phyloP scores from a whole-genome alignment of 2,888 invertebrate species.

The Petrolisthes cinctipes region DNA sequence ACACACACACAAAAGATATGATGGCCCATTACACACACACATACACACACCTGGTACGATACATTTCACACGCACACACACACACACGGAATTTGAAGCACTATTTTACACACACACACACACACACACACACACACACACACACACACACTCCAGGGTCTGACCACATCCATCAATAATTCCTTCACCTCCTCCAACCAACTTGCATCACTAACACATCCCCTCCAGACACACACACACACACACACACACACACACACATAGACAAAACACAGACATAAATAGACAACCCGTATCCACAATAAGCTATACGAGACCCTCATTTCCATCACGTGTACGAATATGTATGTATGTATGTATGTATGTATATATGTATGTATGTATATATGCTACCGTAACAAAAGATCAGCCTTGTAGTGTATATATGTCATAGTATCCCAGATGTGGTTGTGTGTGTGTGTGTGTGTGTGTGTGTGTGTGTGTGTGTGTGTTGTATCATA shows the following conservation, averaged over 20 bases:
- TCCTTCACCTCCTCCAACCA: not conserved
- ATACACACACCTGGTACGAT: not conserved
- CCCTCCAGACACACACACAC: not conserved
- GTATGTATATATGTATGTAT: not conserved
- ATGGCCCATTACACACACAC: not conserved
- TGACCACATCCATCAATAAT: not conserved
- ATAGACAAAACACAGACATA: not conserved
- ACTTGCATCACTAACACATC: not conserved
- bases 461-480: too few species aligned
- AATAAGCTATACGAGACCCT: not conserved
- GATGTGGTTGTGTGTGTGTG: too few species aligned
- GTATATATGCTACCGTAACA: not conserved
- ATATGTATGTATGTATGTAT: not conserved
- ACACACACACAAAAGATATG: not conserved
- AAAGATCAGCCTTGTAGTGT: not conserved
- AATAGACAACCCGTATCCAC: not conserved
- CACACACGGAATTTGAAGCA: not conserved
- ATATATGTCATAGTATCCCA: too few species aligned
- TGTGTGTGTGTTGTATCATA: too few species aligned
- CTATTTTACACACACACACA: not conserved
- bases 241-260: not conserved
- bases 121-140: not conserved
- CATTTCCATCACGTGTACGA: not conserved
- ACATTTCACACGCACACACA: not conserved
- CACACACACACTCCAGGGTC: not conserved